Base-by-base conservation (phyloP, 2,888 invertebrate genomes). In the Buathra laborator region DNA sequence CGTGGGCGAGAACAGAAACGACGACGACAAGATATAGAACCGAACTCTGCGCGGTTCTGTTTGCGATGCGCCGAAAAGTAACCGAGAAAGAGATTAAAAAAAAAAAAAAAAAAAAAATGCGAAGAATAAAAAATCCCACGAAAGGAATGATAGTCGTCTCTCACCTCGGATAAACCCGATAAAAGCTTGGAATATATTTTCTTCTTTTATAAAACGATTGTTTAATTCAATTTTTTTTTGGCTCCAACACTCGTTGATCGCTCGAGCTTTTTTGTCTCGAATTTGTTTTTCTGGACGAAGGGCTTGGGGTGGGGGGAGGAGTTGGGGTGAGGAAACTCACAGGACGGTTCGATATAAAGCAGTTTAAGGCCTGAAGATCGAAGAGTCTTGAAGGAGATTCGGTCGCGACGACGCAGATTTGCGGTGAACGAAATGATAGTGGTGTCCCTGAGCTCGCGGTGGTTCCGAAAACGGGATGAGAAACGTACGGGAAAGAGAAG, bases 391-490 rank as follows among this genome's bases (percentile, higher is more conserved):
- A 29, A 32, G 62, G 32, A 32, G 62, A 24, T 4, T 56, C 56
- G 24, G 56, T 9, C 56, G 56, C 2, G 32, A n/a, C 32, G 62
- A 14, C 62, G 62, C 29, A 32, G 62, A 62, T 62, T 29, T 29
- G 62, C 62, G 29, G 62, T n/a, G 62, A 62, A 32, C 62, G 66
- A 62, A 81, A 76, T 51, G 56, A 76, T 78, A 51, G 37, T 32
- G 59, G 44, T 44, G 78, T 56, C 56, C 12, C 56, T 29, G 44
- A 32, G 43, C 75, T 62, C 68, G 29, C 14, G 48, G 68, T 44
- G 44, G 72, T 85, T 80, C 68, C 59, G 81, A 32, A 76, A 81
- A 85, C n/a, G 62, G 71, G 14, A 46, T 12, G 56, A 32, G 78
- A 68, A 74, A 79, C 70, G 66, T 76, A 82, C 74, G 74, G 46